Evolutionary conservation across 1,140 invertebrate genomes (phyloP).

Genomic region (Carposina sasakii): DNA sequence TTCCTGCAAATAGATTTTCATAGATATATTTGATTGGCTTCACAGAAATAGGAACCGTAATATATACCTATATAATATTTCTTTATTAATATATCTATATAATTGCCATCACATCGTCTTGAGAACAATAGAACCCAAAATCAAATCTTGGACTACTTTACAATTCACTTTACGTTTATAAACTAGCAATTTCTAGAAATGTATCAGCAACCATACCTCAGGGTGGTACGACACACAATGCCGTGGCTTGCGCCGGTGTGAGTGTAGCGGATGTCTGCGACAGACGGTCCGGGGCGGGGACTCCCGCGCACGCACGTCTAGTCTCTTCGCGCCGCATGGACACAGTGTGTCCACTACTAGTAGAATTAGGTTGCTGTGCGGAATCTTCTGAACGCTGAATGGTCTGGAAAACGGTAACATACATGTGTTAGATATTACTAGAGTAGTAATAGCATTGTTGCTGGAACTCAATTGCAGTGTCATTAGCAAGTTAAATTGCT

Average conservation of each 20-base stretch:
- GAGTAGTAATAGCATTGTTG: too few relatives aligned
- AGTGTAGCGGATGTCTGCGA: slow-evolving; percentile 72
- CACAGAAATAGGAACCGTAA: too few relatives aligned
- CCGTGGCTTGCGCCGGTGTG: slow-evolving; percentile 79
- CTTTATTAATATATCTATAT: too few relatives aligned
- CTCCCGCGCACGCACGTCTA: slow-evolving; percentile 86
- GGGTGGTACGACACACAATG: slow-evolving; percentile 93
- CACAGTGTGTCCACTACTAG: slow-evolving; percentile 92
- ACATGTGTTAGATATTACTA: neutral
- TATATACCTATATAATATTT: too few relatives aligned
- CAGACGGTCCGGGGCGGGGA: slow-evolving; percentile 72
- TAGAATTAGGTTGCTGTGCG: slow-evolving; percentile 91
- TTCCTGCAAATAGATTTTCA: slow-evolving; percentile 34
- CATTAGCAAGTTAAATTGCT: too few relatives aligned
- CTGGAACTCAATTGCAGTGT: too few relatives aligned
- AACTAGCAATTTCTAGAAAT: too few relatives aligned
- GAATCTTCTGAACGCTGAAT: slow-evolving; percentile 94
- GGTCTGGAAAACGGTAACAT: slow-evolving; percentile 78
- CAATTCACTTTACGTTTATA: too few relatives aligned
- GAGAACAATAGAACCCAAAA: too few relatives aligned
- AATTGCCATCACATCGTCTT: too few relatives aligned
- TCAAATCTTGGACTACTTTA: too few relatives aligned
- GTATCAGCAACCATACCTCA: slow-evolving; percentile 79
- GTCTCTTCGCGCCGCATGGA: slow-evolving; percentile 88
- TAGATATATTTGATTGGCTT: too few relatives aligned